Evolutionary conservation across 2,113 vertebrate species (phyloP).

Genomic region (Clinocottus analis): DNA sequence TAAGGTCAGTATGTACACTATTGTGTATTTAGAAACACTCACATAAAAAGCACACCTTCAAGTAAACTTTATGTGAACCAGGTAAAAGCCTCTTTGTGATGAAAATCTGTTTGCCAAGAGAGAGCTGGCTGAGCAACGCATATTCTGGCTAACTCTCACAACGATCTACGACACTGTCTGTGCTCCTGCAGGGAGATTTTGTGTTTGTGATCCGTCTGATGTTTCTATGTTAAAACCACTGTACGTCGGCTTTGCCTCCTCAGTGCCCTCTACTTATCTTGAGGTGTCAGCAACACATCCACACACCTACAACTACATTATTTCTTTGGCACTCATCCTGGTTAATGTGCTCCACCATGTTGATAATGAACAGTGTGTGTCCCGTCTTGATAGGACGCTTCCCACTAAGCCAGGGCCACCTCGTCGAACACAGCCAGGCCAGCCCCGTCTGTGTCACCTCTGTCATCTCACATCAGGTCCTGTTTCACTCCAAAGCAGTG

Average conservation of each 20-base stretch:
- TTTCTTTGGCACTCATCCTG: conserved; percentile 35
- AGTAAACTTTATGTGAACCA: background rate
- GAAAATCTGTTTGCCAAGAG: background rate
- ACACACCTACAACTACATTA: background rate
- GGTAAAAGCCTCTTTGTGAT: background rate
- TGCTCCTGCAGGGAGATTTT: background rate
- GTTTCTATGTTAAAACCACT: background rate
- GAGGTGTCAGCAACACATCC: conserved; percentile 17
- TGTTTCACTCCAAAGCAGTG: conserved; percentile 71
- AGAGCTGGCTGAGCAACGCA: background rate
- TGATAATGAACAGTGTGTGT: conserved; percentile 55
- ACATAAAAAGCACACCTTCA: background rate
- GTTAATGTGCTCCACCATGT: conserved; percentile 12
- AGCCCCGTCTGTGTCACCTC: conserved; percentile 56
- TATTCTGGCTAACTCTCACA: background rate
- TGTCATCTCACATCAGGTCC: conserved; percentile 73
- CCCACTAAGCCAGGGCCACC: conserved; percentile 45
- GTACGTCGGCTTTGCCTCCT: conserved; percentile 3
- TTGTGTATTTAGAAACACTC: background rate
- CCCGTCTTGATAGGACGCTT: conserved; percentile 55
- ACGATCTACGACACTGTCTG: background rate
- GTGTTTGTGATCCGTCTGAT: background rate
- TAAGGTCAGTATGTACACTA: conserved; percentile 16
- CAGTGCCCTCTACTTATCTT: background rate
- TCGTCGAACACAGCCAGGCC: conserved; percentile 48